Base-by-base conservation (phyloP, 1,140 invertebrate species). In the Trypoxylus dichotomus region DNA sequence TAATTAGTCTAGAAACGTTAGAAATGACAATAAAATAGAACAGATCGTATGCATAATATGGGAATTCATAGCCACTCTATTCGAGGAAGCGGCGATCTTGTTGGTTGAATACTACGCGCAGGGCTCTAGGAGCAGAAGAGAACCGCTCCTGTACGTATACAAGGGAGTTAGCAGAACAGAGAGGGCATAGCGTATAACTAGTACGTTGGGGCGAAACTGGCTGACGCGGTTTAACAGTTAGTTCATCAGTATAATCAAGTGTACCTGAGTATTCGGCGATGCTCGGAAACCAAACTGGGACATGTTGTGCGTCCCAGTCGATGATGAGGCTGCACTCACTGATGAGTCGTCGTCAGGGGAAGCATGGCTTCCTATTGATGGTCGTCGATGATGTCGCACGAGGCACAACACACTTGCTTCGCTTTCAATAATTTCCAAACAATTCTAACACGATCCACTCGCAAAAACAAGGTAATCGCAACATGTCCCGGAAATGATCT, bases 271-370 rank as follows among this genome's bases (percentile, higher is more conserved):
- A 88, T 88, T 90, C 84, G 90, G 90, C 83, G 90, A 91, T 88
- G 89, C 88, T 88, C 89, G 87, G 84, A 91, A 91, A 84, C 89
- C 90, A 89, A 91, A 91, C 88, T 91, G 90, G 88, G 90, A 91
- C 89, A 91, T 91, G 89, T 84, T 90, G 88, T 87, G 88, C 87
- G 88, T 88, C 87, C 89, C 88, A 87, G 86, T 85, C 82, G 77
- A 78, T 78, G 78, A 77, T n/a, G 47, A n/a, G 15, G 47, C 47
- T 83, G 80, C 82, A 83, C 84, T 85, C 85, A 85, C 82, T 86
- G 84, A 83, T 15, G 32, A 27, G 80, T 80, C 82, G 82, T 81
- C 82, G 81, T 80, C 82, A 81, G 79, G 76, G 82, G 82, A 85
- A 84, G 83, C 85, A 86, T 86, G 81, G 83, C 84, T 82, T 81